Conservation (phyloP, 2,113 vertebrate genomes). For the Gorsachius goisagi region DNA sequence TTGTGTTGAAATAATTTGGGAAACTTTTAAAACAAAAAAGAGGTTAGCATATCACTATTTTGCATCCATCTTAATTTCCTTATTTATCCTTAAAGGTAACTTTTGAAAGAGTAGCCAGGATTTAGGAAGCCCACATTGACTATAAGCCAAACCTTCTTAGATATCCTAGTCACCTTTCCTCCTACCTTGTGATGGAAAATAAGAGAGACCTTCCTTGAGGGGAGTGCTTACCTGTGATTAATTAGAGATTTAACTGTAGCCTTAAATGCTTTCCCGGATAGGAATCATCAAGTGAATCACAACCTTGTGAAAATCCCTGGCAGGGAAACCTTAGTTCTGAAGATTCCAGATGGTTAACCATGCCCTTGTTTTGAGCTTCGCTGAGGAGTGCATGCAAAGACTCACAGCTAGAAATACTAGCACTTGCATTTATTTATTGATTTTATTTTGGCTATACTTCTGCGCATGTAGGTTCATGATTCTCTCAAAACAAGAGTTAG, state of each 20-base stretch:
- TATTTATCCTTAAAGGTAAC: neutral
- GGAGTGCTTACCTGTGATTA: neutral
- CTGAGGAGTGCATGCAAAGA: neutral
- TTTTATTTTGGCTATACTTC: neutral
- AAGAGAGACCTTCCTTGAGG: neutral
- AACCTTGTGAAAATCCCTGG: slow-evolving; percentile 39
- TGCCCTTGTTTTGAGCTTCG: slow-evolving; percentile 33
- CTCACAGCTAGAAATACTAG: neutral
- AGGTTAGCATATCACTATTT: neutral
- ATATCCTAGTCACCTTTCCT: neutral
- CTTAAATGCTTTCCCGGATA: neutral
- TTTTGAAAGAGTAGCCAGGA: neutral
- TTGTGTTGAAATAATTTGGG: neutral
- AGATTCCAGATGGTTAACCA: slow-evolving; percentile 45
- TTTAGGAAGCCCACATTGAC: neutral
- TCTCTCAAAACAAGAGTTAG: neutral
- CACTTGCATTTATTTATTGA: neutral
- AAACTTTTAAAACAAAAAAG: neutral
- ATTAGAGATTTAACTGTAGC: neutral
- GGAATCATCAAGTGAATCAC: slow-evolving; percentile 3
- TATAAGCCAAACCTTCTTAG: neutral
- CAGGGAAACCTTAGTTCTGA: neutral
- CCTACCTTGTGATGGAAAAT: neutral
- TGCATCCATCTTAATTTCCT: neutral
- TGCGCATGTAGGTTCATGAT: neutral